Evolutionary conservation across 2,113 vertebrate species (phyloP).

Genomic region (Spheniscus mendiculus): DNA sequence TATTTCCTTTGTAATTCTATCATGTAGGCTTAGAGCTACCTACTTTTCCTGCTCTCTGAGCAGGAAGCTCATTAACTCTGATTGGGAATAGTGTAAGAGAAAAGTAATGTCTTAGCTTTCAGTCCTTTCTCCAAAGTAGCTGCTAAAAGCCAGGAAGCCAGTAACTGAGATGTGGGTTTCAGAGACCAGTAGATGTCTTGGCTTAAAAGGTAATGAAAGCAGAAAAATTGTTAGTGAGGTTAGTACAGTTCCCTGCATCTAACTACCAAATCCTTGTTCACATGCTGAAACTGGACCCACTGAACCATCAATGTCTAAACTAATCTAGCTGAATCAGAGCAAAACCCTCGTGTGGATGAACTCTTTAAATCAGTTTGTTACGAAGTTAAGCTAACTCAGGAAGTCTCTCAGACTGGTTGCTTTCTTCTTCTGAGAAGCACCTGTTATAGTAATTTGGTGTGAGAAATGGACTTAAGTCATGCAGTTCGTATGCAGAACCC

Average conservation of each 20-base stretch:
- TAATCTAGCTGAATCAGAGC: neutral
- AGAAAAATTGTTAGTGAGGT: neutral
- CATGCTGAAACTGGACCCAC: neutral
- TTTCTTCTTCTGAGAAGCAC: neutral
- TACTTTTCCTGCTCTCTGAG: neutral
- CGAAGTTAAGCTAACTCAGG: neutral
- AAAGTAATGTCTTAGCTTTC: neutral
- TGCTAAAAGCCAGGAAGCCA: neutral
- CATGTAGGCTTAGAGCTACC: neutral
- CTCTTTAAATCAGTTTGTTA: neutral
- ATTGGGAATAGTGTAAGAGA: neutral
- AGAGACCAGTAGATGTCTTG: neutral
- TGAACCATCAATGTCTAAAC: neutral
- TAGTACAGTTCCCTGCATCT: neutral
- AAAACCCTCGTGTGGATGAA: neutral
- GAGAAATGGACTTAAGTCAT: neutral
- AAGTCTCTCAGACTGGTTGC: neutral
- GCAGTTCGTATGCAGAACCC: neutral
- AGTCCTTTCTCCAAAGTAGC: neutral
- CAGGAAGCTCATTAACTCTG: neutral
- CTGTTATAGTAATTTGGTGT: neutral
- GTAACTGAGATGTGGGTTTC: neutral
- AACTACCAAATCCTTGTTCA: neutral
- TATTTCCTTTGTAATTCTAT: neutral
- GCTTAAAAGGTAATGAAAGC: neutral